phyloP scores from a whole-genome alignment of 2,113 vertebrate species.

The Eleginops maclovinus region DNA sequence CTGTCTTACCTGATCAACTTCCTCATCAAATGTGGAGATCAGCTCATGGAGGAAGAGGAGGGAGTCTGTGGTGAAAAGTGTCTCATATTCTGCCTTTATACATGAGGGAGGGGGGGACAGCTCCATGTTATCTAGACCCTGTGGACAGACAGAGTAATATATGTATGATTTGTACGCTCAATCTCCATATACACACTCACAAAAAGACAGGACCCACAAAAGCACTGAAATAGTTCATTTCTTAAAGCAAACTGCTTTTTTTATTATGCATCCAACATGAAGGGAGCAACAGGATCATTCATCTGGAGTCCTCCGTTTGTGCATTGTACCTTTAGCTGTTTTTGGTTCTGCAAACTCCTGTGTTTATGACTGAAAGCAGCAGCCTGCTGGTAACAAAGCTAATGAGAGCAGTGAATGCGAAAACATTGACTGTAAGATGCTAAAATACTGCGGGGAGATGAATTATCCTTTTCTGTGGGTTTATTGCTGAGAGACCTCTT shows the following conservation, averaged over 20 bases:
- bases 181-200: too few relatives aligned
- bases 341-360: too few relatives aligned
- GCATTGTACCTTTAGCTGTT: too few relatives aligned
- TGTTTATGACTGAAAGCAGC: too few relatives aligned
- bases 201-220: too few relatives aligned
- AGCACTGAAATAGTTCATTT: neutral
- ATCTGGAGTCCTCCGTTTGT: too few relatives aligned
- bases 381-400: too few relatives aligned
- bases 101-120: constrained; percentile 76
- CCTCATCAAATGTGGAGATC: constrained; percentile 79
- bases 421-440: neutral
- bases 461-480: neutral
- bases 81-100: constrained; percentile 75
- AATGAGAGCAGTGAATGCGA: neutral
- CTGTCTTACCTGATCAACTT: constrained; percentile 81
- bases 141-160: neutral
- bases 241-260: neutral
- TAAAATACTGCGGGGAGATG: neutral
- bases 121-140: constrained; percentile 76
- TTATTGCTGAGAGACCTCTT: neutral
- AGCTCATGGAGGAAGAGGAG: constrained; percentile 82
- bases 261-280: neutral
- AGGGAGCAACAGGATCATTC: neutral
- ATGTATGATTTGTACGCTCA: neutral
- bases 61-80: constrained; percentile 78